These are phyloP conservation scores for Noctua fimbriata DNA, from an alignment of 2,888 invertebrate genomes.

Conservation along the genomic window DNA sequence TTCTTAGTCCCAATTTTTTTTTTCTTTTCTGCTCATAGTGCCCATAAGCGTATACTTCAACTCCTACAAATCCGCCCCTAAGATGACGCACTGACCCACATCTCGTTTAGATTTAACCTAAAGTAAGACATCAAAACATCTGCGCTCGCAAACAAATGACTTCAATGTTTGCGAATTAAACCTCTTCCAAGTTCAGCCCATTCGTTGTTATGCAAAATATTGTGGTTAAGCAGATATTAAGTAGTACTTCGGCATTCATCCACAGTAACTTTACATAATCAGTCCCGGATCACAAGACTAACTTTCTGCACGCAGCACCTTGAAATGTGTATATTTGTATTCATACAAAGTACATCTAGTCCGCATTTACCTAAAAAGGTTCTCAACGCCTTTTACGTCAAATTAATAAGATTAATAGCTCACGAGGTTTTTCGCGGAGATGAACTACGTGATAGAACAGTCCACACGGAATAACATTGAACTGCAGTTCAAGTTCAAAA, in stretches of 20 bases:
- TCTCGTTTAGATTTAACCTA: not conserved
- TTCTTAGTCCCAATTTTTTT: too few relatives aligned
- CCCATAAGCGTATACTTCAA: too few relatives aligned
- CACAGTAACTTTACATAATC: conserved; percentile 36
- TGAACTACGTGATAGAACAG: conserved; percentile 28
- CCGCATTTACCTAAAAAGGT: conserved; percentile 23
- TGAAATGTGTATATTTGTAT: conserved; percentile 43
- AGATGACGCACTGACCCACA: not conserved
- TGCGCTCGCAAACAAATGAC: conserved; percentile 1
- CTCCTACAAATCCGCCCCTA: too few relatives aligned
- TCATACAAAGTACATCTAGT: conserved; percentile 20
- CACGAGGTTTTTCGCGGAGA: conserved; percentile 40
- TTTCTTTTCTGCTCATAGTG: too few relatives aligned
- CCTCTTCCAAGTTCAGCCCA: not conserved
- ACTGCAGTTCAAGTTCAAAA: conserved; percentile 61
- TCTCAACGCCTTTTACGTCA: conserved; percentile 19
- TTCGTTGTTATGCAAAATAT: not conserved
- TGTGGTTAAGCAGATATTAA: conserved; percentile 41
- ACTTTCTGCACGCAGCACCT: conserved; percentile 40
- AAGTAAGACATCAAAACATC: not conserved
- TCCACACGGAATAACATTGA: conserved; percentile 37
- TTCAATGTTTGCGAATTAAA: not conserved
- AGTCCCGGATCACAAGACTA: conserved; percentile 5
- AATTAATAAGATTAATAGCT: conserved; percentile 25
- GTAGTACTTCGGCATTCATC: conserved; percentile 51